These are phyloP conservation scores for Anthonomus grandis DNA, from an alignment of 1,140 invertebrate genomes.

Conservation along the genomic window DNA sequence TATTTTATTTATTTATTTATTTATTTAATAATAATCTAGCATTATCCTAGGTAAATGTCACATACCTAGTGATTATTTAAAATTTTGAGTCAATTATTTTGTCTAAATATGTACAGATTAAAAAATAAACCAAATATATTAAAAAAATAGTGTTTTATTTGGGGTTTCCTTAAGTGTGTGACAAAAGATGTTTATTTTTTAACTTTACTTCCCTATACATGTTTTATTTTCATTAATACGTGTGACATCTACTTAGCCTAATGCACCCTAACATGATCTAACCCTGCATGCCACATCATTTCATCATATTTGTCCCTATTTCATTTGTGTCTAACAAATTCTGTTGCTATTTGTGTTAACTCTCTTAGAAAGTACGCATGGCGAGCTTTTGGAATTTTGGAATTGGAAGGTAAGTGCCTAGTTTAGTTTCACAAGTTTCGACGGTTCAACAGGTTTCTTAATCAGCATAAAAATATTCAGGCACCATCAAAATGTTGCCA, in stretches of 20 bases:
- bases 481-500: too few species aligned
- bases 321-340: too few species aligned
- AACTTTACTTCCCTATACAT: background rate
- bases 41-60: constrained; percentile 49
- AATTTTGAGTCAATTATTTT: constrained; percentile 3
- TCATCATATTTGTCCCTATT: too few species aligned
- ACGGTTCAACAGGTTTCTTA: too few species aligned
- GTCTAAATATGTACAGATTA: constrained; percentile 26
- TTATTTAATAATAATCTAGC: constrained; percentile 42
- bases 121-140: constrained; percentile 34
- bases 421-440: too few species aligned
- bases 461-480: too few species aligned
- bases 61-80: constrained; percentile 37
- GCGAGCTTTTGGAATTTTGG: too few species aligned
- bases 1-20: constrained; percentile 36
- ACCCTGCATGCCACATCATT: constrained; percentile 10
- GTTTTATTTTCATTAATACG: constrained; percentile 16
- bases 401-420: too few species aligned
- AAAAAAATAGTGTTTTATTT: constrained; percentile 19
- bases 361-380: too few species aligned
- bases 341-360: too few species aligned
- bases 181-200: too few species aligned
- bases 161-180: too few species aligned
- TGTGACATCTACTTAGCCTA: constrained; percentile 49
- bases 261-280: constrained; percentile 36